phyloP scores from a whole-genome alignment of 2,113 vertebrate species.

The human (Homo sapiens) region GRCh38 chr6:101040001-101040500 shows the following conservation, averaged over 20 bases:
- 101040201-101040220: neutral
- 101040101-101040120: no score
- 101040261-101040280: neutral
- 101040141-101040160: neutral
- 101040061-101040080: neutral
- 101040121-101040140: neutral
- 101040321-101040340: neutral
- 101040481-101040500: neutral
- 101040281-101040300: neutral
- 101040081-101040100: no score
- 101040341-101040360: neutral
- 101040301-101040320: neutral
- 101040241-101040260: neutral
- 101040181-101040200: neutral
- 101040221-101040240: neutral
- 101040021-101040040: neutral
- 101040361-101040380: neutral
- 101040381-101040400: neutral
- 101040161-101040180: neutral
- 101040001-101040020: neutral
- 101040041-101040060: neutral
- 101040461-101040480: neutral
- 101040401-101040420: neutral
- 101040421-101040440: neutral
- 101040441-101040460: neutral